Percentiles rank a stretch among this genome's conserved stretches.
Conservation (phyloP, 1,140 invertebrate species). For the Nephila pilipes region DNA sequence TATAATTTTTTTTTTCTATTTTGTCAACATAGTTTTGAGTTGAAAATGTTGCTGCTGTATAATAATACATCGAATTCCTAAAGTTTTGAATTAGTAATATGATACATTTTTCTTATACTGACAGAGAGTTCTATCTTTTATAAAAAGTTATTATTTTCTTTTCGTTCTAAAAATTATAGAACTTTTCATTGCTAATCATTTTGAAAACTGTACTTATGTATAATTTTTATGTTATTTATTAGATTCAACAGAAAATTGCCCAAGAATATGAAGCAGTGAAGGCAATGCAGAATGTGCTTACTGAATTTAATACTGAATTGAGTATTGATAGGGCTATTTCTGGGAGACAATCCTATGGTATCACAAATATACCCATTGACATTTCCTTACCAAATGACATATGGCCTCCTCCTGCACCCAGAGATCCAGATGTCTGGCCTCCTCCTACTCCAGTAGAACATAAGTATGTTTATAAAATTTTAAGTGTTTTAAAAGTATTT, state of each 20-base stretch:
- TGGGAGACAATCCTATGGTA: constrained; percentile 55
- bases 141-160: no score
- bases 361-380: constrained; percentile 83
- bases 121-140: no score
- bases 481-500: background rate
- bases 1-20: no score
- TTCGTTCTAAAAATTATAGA: no score
- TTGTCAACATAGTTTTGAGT: no score
- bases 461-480: constrained; percentile 80
- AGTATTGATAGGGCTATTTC: constrained; percentile 81
- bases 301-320: constrained; percentile 85
- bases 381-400: constrained; percentile 85
- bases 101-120: no score
- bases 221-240: constrained; percentile 59
- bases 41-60: no score
- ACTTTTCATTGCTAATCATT: no score
- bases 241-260: constrained; percentile 94
- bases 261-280: constrained; percentile 96
- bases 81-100: no score
- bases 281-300: constrained; percentile 87
- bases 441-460: constrained; percentile 91
- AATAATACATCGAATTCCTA: no score
- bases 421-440: constrained; percentile 95
- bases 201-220: no score
- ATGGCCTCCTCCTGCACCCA: constrained; percentile 86